phyloP scores from a whole-genome alignment of 1,140 invertebrate species.

The Pteromalus puparum region DNA sequence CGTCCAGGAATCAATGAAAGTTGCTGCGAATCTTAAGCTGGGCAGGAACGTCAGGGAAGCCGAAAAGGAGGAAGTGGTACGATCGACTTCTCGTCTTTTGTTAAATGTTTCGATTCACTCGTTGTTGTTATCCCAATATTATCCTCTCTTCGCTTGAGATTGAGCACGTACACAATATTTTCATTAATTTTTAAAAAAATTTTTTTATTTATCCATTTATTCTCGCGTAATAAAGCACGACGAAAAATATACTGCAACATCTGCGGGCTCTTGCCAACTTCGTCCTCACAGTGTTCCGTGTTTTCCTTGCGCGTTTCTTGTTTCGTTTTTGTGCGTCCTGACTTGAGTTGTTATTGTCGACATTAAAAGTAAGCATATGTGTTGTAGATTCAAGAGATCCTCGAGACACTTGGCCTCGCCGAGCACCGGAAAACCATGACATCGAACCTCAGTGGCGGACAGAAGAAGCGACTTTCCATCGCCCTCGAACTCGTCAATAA shows the following conservation, averaged over 20 bases:
- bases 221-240: no score
- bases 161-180: no score
- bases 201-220: no score
- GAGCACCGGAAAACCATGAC: slow-evolving; percentile 93
- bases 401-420: slow-evolving; percentile 90
- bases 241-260: no score
- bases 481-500: slow-evolving; percentile 97
- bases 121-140: no score
- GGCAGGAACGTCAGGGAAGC: slow-evolving; percentile 80
- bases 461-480: slow-evolving; percentile 96
- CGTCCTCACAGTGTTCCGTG: background rate
- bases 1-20: slow-evolving; percentile 94
- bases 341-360: background rate
- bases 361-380: slow-evolving; percentile 47
- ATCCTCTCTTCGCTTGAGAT: no score
- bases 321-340: slow-evolving; percentile 37
- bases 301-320: background rate
- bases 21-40: slow-evolving; percentile 93
- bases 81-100: slow-evolving; percentile 59
- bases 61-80: slow-evolving; percentile 90
- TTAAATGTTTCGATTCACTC: background rate
- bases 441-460: slow-evolving; percentile 93
- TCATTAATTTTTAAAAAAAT: no score
- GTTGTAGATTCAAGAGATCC: slow-evolving; percentile 90
- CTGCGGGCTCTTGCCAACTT: background rate